Evolutionary conservation across 2,888 invertebrate genomes (phyloP).

Genomic region (Hecatera dysodea): DNA sequence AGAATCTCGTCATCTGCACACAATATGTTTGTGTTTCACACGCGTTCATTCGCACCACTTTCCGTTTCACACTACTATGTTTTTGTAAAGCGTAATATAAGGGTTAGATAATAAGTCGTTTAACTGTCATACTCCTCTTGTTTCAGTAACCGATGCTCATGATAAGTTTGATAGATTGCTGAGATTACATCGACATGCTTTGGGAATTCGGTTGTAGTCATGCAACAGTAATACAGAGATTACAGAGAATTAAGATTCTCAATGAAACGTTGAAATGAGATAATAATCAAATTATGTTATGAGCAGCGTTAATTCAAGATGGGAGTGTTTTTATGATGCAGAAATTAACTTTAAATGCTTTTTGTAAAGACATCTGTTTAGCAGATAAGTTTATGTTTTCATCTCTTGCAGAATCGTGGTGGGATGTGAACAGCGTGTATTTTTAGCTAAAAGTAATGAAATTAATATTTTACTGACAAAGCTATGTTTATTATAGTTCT

Average conservation of each 20-base stretch:
- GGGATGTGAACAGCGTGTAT: neutral
- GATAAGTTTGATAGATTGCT: slow-evolving; percentile 66
- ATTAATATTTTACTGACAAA: neutral
- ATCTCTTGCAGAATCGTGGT: neutral
- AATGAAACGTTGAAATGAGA: slow-evolving; percentile 43
- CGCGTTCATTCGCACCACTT: slow-evolving; percentile 83
- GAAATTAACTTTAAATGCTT: slow-evolving; percentile 29
- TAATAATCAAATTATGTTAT: slow-evolving; percentile 45
- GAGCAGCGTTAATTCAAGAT: slow-evolving; percentile 33
- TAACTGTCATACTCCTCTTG: slow-evolving; percentile 56
- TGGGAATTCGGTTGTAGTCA: slow-evolving; percentile 48
- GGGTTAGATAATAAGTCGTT: slow-evolving; percentile 69
- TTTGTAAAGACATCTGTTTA: slow-evolving; percentile 17
- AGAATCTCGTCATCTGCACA: slow-evolving; percentile 73
- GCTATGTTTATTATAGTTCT: neutral
- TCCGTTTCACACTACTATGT: slow-evolving; percentile 79
- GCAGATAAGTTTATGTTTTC: slow-evolving; percentile 19
- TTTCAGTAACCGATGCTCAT: slow-evolving; percentile 49
- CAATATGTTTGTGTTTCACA: slow-evolving; percentile 82
- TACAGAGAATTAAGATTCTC: slow-evolving; percentile 35
- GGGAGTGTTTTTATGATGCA: slow-evolving; percentile 19
- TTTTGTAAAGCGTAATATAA: slow-evolving; percentile 61
- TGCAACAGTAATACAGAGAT: slow-evolving; percentile 40
- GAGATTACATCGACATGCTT: slow-evolving; percentile 60
- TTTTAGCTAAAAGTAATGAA: neutral